These are phyloP conservation scores for Drosophila auraria DNA, from an alignment of 1,140 invertebrate genomes.

Conservation along the genomic window DNA sequence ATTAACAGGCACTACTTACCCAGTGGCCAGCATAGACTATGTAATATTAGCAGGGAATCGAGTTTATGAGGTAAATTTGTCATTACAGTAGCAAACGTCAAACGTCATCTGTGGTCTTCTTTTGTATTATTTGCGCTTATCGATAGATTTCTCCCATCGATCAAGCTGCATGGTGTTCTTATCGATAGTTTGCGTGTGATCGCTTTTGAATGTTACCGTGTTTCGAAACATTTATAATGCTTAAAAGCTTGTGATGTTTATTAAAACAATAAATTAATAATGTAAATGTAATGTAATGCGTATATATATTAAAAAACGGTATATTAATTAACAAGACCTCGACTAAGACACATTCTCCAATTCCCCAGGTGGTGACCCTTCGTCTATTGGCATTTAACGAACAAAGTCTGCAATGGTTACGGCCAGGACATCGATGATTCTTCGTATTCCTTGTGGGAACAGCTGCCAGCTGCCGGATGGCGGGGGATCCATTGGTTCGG, in stretches of 20 bases:
- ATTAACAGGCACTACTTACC: not conserved
- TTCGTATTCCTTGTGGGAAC: slow-evolving; percentile 26
- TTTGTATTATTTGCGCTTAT: no score
- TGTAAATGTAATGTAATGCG: no score
- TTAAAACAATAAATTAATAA: no score
- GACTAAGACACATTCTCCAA: not conserved
- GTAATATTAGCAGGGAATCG: not conserved
- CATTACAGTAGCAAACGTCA: no score
- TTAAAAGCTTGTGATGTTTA: no score
- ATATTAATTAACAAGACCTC: not conserved
- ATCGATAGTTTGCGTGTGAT: no score
- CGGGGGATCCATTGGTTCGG: slow-evolving; percentile 18
- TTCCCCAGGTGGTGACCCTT: not conserved
- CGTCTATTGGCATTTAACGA: slow-evolving; percentile 1
- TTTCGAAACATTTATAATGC: no score
- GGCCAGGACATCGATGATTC: slow-evolving; percentile 31
- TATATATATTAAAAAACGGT: not conserved
- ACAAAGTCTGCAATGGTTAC: slow-evolving; percentile 26
- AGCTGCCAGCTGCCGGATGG: slow-evolving; percentile 10
- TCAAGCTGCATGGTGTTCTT: no score
- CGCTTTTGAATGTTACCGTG: no score
- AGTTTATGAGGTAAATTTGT: not conserved
- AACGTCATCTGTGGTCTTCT: no score
- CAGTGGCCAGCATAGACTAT: no score
- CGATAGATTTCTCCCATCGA: no score